Evolutionary conservation across 35 echinoderm and acorn worm species (phyloP).

Genomic region (Strongylocentrotus purpuratus): DNA sequence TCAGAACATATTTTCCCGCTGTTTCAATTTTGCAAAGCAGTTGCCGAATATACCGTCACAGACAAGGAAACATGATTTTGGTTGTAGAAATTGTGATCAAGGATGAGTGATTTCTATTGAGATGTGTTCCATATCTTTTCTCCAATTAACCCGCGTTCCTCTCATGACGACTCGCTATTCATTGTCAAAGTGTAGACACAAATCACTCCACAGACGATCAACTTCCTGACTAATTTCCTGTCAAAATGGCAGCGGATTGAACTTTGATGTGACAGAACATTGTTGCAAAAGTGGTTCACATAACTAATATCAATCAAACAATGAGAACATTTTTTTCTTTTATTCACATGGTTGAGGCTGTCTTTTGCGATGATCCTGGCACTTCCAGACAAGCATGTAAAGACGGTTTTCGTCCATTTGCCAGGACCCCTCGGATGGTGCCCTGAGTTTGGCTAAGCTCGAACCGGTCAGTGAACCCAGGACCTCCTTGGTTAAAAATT

Average conservation of each 20-base stretch:
- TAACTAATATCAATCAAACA: background rate
- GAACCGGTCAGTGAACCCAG: slow-evolving; percentile 23
- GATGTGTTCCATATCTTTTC: background rate
- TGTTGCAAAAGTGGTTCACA: background rate
- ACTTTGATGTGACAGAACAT: background rate
- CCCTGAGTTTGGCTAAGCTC: slow-evolving; percentile 33
- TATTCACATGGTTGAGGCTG: slow-evolving; percentile 14
- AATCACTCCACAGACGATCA: background rate
- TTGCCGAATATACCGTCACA: background rate
- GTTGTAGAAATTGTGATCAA: background rate
- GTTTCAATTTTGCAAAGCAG: background rate
- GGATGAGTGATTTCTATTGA: background rate
- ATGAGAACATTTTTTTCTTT: background rate
- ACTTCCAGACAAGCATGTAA: slow-evolving; percentile 16
- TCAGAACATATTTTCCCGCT: background rate
- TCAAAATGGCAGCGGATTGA: background rate
- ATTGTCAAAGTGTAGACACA: background rate
- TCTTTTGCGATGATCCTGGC: slow-evolving; percentile 20
- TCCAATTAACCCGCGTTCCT: background rate
- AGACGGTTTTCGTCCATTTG: slow-evolving; percentile 8
- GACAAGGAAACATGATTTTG: background rate
- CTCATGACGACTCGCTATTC: background rate
- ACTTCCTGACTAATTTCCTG: background rate
- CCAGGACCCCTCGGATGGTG: slow-evolving; percentile 21
- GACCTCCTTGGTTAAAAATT: slow-evolving; percentile 30